phyloP scores from a whole-genome alignment of 92 coral and sea anemone genomes.

The Porites lobata region DNA sequence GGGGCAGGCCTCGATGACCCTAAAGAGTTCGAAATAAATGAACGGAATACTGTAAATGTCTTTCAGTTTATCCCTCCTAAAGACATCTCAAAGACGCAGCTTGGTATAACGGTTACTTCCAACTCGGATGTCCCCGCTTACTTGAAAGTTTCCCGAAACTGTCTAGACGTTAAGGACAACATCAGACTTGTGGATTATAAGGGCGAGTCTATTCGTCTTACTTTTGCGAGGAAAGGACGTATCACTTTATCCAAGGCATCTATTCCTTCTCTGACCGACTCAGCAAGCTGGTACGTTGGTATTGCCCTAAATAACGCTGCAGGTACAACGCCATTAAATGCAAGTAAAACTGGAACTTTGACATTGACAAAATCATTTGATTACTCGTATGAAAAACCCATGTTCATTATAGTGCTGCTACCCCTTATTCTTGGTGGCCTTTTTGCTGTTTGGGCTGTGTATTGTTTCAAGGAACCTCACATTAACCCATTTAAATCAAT shows the following conservation, averaged over 20 bases:
- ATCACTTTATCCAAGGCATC: conserved; percentile 10
- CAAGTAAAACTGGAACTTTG: background rate
- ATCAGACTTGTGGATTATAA: background rate
- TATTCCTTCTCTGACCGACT: background rate
- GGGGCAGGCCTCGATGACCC: conserved; percentile 4
- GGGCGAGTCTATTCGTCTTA: background rate
- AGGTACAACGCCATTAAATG: background rate
- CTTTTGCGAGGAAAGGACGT: conserved; percentile 8
- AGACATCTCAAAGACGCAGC: conserved; percentile 26
- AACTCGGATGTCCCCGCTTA: background rate
- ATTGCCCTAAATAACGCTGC: background rate
- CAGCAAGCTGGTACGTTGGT: background rate
- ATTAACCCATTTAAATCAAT: too few species aligned
- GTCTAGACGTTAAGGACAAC: background rate
- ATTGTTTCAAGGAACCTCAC: too few species aligned
- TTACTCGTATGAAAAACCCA: too few species aligned
- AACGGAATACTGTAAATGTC: background rate
- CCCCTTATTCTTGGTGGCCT: too few species aligned
- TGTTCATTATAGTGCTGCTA: too few species aligned
- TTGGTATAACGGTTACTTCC: conserved; percentile 18
- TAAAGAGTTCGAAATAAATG: conserved; percentile 9
- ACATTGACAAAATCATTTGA: conserved; percentile 6
- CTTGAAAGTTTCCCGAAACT: background rate
- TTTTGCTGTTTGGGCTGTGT: too few species aligned
- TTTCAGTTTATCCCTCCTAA: conserved; percentile 34